Percentiles rank a stretch among this genome's conserved stretches.
phyloP scores from a whole-genome alignment of 2,888 invertebrate species.

The Microctonus aethiopoides region DNA sequence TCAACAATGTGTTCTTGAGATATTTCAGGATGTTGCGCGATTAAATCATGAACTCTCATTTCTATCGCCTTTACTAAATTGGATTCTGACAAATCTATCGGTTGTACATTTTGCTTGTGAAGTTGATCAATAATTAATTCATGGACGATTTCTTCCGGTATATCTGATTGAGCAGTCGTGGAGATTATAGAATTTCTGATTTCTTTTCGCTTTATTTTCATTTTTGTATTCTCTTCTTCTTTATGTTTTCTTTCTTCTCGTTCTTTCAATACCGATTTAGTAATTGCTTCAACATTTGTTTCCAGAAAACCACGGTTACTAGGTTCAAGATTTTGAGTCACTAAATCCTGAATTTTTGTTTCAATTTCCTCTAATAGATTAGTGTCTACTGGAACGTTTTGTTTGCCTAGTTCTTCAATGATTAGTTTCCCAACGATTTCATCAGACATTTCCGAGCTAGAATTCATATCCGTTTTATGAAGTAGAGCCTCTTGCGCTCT shows the following conservation, averaged over 20 bases:
- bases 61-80: background rate
- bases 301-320: background rate
- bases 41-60: slow-evolving; percentile 7
- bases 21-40: slow-evolving; percentile 12
- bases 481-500: background rate
- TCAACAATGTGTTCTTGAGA: background rate
- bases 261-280: background rate
- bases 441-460: background rate
- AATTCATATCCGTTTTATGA: background rate
- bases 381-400: background rate
- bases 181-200: slow-evolving; percentile 4
- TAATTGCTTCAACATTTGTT: background rate
- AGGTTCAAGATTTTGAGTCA: background rate
- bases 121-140: slow-evolving; percentile 22
- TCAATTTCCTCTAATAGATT: background rate
- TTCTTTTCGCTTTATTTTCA: slow-evolving; percentile 34
- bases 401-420: background rate
- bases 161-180: background rate
- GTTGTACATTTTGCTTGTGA: slow-evolving; percentile 16
- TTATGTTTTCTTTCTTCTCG: slow-evolving; percentile 33
- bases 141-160: slow-evolving; percentile 34
- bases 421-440: background rate
- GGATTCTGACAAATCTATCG: background rate
- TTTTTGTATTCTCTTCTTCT: background rate
- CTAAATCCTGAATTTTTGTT: background rate